Percentiles rank a stretch among this genome's conserved stretches.
Evolutionary conservation across 2,797 vertebrate species (phyloP).

Genomic region (Lutjanus campechanus): DNA sequence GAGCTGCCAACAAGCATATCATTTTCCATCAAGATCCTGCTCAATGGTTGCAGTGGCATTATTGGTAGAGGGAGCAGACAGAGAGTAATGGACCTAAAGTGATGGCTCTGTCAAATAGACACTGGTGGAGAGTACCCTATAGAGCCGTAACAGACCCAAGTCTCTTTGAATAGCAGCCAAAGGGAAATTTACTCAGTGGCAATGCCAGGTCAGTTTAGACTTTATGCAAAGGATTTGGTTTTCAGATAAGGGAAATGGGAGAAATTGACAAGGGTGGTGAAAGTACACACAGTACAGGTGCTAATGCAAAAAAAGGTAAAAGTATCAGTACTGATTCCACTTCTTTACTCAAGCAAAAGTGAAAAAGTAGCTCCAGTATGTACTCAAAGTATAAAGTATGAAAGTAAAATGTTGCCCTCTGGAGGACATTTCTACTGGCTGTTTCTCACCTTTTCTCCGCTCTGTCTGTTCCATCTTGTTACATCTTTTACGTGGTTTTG

Average conservation of each 20-base stretch:
- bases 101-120: constrained; percentile 72
- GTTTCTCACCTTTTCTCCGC: too few species aligned
- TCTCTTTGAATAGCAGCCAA: constrained; percentile 33
- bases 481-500: too few species aligned
- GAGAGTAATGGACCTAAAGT: constrained; percentile 79
- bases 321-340: too few species aligned
- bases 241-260: not conserved
- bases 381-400: too few species aligned
- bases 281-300: too few species aligned
- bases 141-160: constrained; percentile 54
- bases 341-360: too few species aligned
- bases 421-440: too few species aligned
- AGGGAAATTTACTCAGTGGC: constrained; percentile 15
- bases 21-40: constrained; percentile 80
- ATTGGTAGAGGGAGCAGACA: constrained; percentile 72
- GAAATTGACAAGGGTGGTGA: not conserved
- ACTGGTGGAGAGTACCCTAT: constrained; percentile 51
- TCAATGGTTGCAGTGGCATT: constrained; percentile 72
- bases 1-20: constrained; percentile 82
- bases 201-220: constrained; percentile 10
- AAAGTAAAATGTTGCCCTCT: too few species aligned
- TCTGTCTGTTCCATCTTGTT: too few species aligned
- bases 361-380: too few species aligned
- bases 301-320: too few species aligned
- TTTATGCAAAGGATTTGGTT: constrained; percentile 15